Conservation (phyloP, 2,888 invertebrate genomes). For the Drosophila dives region DNA sequence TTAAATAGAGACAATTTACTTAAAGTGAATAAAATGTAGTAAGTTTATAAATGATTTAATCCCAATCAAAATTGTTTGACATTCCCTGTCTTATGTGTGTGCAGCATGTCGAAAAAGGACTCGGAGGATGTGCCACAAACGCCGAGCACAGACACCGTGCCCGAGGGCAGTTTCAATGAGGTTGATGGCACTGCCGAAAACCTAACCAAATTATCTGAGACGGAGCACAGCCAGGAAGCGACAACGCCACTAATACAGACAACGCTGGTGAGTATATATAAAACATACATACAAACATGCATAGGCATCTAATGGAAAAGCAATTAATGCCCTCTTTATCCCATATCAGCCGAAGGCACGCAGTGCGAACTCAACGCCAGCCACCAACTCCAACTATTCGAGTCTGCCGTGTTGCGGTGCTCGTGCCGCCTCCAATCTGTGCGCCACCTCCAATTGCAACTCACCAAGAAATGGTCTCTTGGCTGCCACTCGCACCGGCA, state of each 20-base stretch:
- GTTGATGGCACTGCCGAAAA: conserved; percentile 72
- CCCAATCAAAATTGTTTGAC: conserved; percentile 13
- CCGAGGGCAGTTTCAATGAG: conserved; percentile 78
- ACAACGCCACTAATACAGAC: conserved; percentile 86
- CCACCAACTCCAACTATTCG: conserved; percentile 84
- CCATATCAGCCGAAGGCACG: conserved; percentile 83
- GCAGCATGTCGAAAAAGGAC: conserved; percentile 79
- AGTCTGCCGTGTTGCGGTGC: conserved; percentile 85
- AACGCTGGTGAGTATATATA: conserved; percentile 88
- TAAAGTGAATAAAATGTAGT: background rate
- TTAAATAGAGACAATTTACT: background rate
- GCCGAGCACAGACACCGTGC: conserved; percentile 75
- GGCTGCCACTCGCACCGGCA: conserved; percentile 68
- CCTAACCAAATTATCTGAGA: conserved; percentile 70
- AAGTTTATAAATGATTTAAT: conserved; percentile 12
- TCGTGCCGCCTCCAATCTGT: conserved; percentile 61
- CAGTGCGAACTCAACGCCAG: conserved; percentile 69
- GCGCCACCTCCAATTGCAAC: conserved; percentile 46
- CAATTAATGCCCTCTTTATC: conserved; percentile 47
- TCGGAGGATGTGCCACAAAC: conserved; percentile 82
- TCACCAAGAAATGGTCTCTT: conserved; percentile 47
- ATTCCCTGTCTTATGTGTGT: conserved; percentile 3
- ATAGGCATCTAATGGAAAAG: conserved; percentile 43
- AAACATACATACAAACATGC: background rate
- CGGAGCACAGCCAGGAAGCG: conserved; percentile 64